phyloP scores from a whole-genome alignment of 1,140 invertebrate species.

The Cydia pomonella region DNA sequence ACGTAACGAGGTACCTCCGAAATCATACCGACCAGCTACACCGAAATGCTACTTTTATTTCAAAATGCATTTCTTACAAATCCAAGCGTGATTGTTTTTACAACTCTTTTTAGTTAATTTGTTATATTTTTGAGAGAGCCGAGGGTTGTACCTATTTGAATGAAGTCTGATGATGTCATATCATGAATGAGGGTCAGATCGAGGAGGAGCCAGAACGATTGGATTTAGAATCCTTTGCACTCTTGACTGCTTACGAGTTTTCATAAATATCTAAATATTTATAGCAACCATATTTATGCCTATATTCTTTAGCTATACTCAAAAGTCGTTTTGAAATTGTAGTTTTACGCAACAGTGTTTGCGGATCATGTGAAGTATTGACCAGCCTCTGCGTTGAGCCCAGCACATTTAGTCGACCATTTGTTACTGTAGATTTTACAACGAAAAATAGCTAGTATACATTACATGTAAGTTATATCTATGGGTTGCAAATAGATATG shows the following conservation, averaged over 20 bases:
- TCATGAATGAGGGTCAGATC: constrained; percentile 36
- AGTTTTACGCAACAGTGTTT: constrained; percentile 37
- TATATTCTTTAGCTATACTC: constrained; percentile 46
- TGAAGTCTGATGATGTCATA: constrained; percentile 49
- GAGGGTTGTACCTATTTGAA: constrained; percentile 36
- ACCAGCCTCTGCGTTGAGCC: background rate
- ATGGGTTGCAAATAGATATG: constrained; percentile 21
- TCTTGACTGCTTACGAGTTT: constrained; percentile 12
- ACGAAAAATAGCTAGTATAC: constrained; percentile 64
- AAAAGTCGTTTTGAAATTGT: constrained; percentile 48
- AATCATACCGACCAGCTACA: background rate
- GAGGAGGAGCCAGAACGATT: constrained; percentile 8
- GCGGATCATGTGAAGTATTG: constrained; percentile 14
- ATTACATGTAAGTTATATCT: constrained; percentile 40
- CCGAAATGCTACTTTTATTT: background rate
- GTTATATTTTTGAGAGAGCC: constrained; percentile 10
- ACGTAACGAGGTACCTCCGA: background rate
- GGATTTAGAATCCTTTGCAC: constrained; percentile 19
- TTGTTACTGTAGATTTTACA: constrained; percentile 70
- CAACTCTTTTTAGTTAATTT: background rate
- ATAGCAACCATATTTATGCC: constrained; percentile 34
- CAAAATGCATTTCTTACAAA: background rate
- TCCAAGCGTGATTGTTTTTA: background rate
- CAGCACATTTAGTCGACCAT: constrained; percentile 38
- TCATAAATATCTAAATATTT: constrained; percentile 18